Conservation (phyloP, 2,113 vertebrate species). For the Albula goreensis region DNA sequence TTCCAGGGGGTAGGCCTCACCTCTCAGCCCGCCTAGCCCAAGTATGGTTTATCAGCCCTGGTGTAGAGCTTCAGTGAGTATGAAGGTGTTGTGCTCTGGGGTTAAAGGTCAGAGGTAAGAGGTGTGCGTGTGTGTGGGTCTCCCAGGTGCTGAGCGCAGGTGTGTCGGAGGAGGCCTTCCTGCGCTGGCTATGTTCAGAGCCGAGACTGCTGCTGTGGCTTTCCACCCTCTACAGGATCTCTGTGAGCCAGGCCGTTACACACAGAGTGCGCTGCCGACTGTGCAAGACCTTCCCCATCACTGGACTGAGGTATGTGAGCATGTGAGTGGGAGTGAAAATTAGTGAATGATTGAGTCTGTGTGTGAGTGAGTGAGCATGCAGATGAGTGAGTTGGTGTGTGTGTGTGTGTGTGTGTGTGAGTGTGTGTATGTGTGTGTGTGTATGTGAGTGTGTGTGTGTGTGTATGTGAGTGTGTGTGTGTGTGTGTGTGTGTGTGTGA, state of each 20-base stretch:
- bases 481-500: not conserved
- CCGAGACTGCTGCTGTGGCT: constrained; percentile 79
- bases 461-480: not conserved
- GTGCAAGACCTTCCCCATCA: constrained; percentile 75
- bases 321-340: not conserved
- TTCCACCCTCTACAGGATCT: constrained; percentile 71
- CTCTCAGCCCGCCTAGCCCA: not conserved
- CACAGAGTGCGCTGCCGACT: constrained; percentile 71
- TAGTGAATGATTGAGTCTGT: not conserved
- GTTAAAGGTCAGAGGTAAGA: not conserved
- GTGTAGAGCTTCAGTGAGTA: not conserved
- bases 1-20: constrained; percentile 73
- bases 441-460: not conserved
- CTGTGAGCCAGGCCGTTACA: constrained; percentile 59
- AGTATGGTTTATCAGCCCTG: not conserved
- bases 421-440: not conserved
- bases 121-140: not conserved
- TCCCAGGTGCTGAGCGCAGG: constrained; percentile 55
- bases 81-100: not conserved
- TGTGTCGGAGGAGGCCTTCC: constrained; percentile 69
- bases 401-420: not conserved
- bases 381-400: no score
- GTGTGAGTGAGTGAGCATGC: not conserved
- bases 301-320: constrained; percentile 71
- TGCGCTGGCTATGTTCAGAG: constrained; percentile 75